These are phyloP conservation scores for Andrena flavipes DNA, from an alignment of 2,888 invertebrate species.

Conservation along the genomic window DNA sequence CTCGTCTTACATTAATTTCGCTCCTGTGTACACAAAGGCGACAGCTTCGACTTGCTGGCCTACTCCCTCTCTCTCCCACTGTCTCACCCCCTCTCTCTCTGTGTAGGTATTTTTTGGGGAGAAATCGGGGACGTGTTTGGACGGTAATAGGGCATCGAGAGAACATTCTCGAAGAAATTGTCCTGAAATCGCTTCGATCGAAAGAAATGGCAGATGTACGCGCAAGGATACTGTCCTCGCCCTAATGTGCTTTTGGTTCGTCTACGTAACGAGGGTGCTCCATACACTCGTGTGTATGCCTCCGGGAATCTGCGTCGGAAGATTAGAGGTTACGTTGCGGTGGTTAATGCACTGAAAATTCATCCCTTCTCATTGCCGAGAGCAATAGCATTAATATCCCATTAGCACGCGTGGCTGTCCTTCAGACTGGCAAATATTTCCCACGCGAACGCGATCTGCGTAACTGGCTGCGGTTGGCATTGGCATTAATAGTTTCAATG, in stretches of 20 bases:
- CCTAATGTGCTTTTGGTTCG: background rate
- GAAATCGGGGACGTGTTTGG: background rate
- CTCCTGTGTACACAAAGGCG: slow-evolving; percentile 2
- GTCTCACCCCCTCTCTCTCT: background rate
- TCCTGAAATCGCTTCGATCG: background rate
- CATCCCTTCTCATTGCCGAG: slow-evolving; percentile 13
- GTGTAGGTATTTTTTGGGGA: background rate
- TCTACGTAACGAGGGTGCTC: background rate
- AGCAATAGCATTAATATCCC: slow-evolving; percentile 36
- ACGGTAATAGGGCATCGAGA: background rate
- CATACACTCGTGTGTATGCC: background rate
- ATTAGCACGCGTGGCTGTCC: slow-evolving; percentile 12
- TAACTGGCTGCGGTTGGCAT: background rate
- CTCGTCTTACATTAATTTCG: slow-evolving; percentile 38
- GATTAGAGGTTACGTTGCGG: slow-evolving; percentile 48
- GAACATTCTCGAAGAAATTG: slow-evolving; percentile 6
- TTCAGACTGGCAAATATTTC: background rate
- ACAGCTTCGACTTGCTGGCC: background rate
- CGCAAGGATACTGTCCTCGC: background rate
- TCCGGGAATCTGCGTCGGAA: slow-evolving; percentile 40
- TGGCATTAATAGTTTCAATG: background rate
- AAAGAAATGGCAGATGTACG: background rate
- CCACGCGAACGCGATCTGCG: background rate
- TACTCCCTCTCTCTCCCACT: background rate
- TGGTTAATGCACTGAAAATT: slow-evolving; percentile 38